Evolutionary conservation across 2,797 vertebrate species (phyloP).

Genomic region (Glossophaga mutica): DNA sequence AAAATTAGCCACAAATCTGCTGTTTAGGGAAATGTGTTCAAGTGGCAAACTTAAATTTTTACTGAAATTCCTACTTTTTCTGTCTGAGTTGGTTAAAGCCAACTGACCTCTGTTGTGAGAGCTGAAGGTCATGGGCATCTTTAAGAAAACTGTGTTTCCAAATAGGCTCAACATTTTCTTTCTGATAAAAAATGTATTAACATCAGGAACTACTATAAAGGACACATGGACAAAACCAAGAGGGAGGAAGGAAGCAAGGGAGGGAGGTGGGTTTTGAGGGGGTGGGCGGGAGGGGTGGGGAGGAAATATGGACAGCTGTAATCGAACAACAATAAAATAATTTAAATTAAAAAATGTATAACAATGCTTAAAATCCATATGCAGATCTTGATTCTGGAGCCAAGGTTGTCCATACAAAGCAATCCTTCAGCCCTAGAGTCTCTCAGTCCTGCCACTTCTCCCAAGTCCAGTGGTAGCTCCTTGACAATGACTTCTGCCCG

Average conservation of each 20-base stretch:
- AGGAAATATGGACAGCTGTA: no score
- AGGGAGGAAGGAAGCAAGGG: no score
- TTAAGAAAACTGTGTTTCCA: neutral
- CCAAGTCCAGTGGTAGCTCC: neutral
- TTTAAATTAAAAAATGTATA: neutral
- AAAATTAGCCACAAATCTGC: neutral
- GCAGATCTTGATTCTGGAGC: neutral
- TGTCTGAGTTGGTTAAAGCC: neutral
- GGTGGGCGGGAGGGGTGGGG: no score
- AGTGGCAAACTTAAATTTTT: neutral
- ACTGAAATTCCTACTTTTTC: neutral
- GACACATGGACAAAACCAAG: no score
- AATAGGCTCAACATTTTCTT: neutral
- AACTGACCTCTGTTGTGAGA: neutral
- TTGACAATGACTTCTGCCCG: neutral
- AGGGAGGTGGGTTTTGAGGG: no score
- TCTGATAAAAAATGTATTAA: neutral
- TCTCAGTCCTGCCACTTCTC: neutral
- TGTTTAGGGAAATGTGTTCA: neutral
- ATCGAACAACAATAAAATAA: no score
- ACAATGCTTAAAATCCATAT: neutral
- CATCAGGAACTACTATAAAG: no score
- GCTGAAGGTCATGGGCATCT: accelerated
- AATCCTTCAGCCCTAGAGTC: neutral
- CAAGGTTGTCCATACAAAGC: no score